Conservation (phyloP, 2,113 vertebrate species). For the Nyctibius bracteatus region DNA sequence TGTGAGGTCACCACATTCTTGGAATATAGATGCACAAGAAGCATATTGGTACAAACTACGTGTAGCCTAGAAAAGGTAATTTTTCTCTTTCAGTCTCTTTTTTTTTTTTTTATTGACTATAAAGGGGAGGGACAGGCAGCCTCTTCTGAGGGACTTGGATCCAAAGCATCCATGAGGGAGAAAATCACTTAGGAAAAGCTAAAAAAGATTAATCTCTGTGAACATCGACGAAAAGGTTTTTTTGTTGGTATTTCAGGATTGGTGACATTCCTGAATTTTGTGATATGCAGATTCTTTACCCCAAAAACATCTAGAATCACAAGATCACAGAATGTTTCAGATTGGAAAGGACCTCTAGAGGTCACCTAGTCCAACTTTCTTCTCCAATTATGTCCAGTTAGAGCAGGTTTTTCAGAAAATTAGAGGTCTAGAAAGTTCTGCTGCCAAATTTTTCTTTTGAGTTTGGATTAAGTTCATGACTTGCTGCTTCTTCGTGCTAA, state of each 20-base stretch:
- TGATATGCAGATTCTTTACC: neutral
- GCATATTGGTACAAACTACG: neutral
- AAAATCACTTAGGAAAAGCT: neutral
- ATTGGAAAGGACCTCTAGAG: neutral
- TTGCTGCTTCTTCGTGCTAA: neutral
- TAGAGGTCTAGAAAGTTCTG: neutral
- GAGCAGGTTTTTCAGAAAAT: neutral
- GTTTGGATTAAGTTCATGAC: neutral
- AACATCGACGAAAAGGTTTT: rapidly evolving
- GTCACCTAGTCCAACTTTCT: neutral
- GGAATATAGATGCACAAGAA: neutral
- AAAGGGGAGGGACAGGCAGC: neutral
- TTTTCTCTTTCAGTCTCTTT: neutral
- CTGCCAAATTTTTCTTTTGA: neutral
- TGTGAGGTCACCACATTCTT: neutral
- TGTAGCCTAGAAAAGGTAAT: neutral
- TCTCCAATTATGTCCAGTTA: neutral
- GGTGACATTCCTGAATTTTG: neutral
- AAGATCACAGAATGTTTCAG: neutral
- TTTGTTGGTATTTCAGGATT: neutral
- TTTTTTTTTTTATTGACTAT: neutral
- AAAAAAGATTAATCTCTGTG: neutral
- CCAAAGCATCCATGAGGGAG: neutral
- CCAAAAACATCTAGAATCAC: neutral
- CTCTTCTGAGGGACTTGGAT: neutral